phyloP scores from a whole-genome alignment of 2,888 invertebrate genomes.

The Melolontha melolontha region DNA sequence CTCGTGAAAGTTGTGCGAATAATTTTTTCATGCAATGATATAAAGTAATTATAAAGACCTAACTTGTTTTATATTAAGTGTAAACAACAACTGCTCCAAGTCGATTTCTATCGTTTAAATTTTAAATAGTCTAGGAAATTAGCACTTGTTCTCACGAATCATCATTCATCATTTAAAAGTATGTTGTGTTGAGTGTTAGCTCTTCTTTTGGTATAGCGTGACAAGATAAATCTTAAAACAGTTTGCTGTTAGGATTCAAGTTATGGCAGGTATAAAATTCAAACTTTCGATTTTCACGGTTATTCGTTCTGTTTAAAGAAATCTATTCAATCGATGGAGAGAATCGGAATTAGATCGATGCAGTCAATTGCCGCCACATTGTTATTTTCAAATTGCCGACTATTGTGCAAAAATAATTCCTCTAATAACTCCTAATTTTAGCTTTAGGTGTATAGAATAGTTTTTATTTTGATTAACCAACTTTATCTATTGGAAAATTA shows the following conservation, averaged over 20 bases:
- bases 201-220: conserved; percentile 25
- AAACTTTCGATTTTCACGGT: conserved; percentile 37
- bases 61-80: too few relatives aligned
- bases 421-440: conserved; percentile 25
- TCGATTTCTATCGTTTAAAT: too few relatives aligned
- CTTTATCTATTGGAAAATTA: too few relatives aligned
- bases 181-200: conserved; percentile 10
- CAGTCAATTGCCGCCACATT: conserved; percentile 10
- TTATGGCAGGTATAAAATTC: conserved; percentile 34
- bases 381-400: conserved; percentile 25
- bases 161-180: conserved; percentile 20
- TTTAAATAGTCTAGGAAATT: background rate
- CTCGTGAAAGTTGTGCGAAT: conserved; percentile 23
- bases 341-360: conserved; percentile 29
- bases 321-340: conserved; percentile 10
- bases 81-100: too few relatives aligned
- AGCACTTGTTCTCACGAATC: background rate
- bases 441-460: background rate
- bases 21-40: background rate
- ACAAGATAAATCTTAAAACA: conserved; percentile 28
- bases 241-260: conserved; percentile 27
- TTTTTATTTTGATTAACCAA: too few relatives aligned
- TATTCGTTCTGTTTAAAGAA: conserved; percentile 39
- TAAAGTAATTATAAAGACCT: too few relatives aligned
- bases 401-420: conserved; percentile 25